Evolutionary conservation across 2,888 invertebrate species (phyloP), one percentile per base, ranked within the genome.

Genomic region (Eupithecia dodoneata): DNA sequence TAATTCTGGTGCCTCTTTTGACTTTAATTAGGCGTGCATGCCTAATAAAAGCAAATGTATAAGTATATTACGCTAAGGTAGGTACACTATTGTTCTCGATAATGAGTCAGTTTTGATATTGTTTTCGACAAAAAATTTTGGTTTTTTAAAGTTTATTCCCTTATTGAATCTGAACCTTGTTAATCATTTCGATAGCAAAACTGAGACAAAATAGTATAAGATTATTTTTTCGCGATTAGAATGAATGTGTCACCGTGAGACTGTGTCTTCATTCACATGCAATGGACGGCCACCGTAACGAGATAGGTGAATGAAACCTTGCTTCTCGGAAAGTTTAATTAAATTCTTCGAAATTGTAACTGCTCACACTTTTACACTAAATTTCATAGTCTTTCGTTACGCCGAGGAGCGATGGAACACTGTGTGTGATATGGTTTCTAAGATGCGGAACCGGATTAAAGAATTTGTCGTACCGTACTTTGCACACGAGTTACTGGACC

Each of bases 321-420:
- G 79, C 83, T 93, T 94, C 93, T 90, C 82, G 83, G 92, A 92
- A 94, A 90, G 83, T 88, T 89, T 89, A 90, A 90, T 92, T 91
- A 91, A 90, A 91, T 93, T 94, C 94, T 89, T 87, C 89, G 92
- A 93, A 93, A 88, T 85, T 82, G 86, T 85, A 10, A 63, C 81
- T 85, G 85, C 87, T 49, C 70, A 87, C 87, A 86, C 84, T 85
- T 88, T 90, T 88, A 89, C 86, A 30, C 42, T 89, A 86, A 85
- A 88, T 89, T 89, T 87, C 87, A 88, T 87, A 86, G 87, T 87
- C 84, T 88, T 87, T 89, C 85, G 86, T 89, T 89, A 88, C 87
- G 84, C 86, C 84, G 81, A 84, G 87, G 81, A 18, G 85, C 87
- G 86, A 87, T 84, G 87, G 85, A 87, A 75, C 77, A 76, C 30